Conservation (phyloP, 2,888 invertebrate genomes). For the Coenonympha arcania region DNA sequence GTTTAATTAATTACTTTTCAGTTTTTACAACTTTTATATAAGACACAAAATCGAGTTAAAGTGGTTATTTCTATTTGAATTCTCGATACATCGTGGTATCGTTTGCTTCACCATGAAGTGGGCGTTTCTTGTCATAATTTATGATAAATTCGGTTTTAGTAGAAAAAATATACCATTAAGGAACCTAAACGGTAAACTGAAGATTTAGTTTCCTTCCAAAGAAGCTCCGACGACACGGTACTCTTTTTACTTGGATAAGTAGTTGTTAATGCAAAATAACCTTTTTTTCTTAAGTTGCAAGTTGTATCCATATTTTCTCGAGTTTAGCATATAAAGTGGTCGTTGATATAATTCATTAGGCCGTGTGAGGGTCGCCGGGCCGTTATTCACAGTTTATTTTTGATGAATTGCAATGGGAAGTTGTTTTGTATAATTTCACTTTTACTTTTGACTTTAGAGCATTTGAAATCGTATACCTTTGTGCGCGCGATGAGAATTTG, state of each 20-base stretch:
- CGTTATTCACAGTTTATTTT: constrained; percentile 41
- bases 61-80: constrained; percentile 26
- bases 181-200: constrained; percentile 62
- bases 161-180: constrained; percentile 57
- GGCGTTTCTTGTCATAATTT: constrained; percentile 64
- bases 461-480: neutral
- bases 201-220: constrained; percentile 58
- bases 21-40: no score
- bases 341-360: constrained; percentile 38
- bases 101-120: constrained; percentile 39
- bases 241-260: constrained; percentile 10
- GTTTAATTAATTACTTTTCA: no score
- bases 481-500: neutral
- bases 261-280: constrained; percentile 11
- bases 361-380: constrained; percentile 31
- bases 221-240: constrained; percentile 31
- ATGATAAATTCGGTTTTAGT: constrained; percentile 54
- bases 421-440: constrained; percentile 33
- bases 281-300: constrained; percentile 11
- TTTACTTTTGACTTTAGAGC: constrained; percentile 23
- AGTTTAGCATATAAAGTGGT: constrained; percentile 18
- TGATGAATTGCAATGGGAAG: constrained; percentile 53
- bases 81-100: constrained; percentile 35
- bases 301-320: neutral
- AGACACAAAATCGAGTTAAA: constrained; percentile 24